Evolutionary conservation across 2,113 vertebrate species (phyloP), one percentile per base, ranked within the genome.

Genomic region (Charina bottae): DNA sequence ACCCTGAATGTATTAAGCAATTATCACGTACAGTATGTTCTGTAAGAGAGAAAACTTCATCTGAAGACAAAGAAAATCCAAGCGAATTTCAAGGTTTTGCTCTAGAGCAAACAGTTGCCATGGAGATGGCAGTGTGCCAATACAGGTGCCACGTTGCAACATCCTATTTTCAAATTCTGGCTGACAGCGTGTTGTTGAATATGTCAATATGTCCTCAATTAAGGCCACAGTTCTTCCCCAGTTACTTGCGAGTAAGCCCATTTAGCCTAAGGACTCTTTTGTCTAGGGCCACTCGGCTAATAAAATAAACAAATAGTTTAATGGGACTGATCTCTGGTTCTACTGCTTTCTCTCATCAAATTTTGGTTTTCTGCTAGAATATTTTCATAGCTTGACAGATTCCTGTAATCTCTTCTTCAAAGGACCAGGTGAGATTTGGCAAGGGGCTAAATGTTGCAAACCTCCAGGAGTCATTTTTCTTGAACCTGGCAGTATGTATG

Each of bases 81-180:
- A 85, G 56, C n/a, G 17, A 53, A 90, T 60, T 85, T 84, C 24
- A 90, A 46, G 56, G 26, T 85, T 85, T 53, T 90, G 53, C 26
- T 85, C 46, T 15, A 33, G 26, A 85, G 56, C 89, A 90, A n/a
- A 37, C 56, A 85, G 89, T 90, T 58, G 24, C 89, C 83, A 85
- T 90, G 89, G 89, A 60, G 78, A 90, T 60, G 26, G 56, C 78
- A 90, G 83, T 62, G 37, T 42, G 84, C 37, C 42, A 60, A 11
- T 21, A 60, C 89, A 90, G 89, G 89, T 90, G 56, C 37, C 55
- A 59, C 59, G 0, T 58, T 85, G 24, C 26, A 85, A 19, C 56
- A 62, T 26, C 56, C 78, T 85, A 85, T 85, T 85, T 90, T 60
- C 78, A 60, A 28, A 83, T 49, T 60, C 56, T 6, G 78, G 55